Evolutionary conservation across 2,888 invertebrate genomes (phyloP), one percentile per base, ranked within the genome.

Genomic region (Charanyca ferruginea): DNA sequence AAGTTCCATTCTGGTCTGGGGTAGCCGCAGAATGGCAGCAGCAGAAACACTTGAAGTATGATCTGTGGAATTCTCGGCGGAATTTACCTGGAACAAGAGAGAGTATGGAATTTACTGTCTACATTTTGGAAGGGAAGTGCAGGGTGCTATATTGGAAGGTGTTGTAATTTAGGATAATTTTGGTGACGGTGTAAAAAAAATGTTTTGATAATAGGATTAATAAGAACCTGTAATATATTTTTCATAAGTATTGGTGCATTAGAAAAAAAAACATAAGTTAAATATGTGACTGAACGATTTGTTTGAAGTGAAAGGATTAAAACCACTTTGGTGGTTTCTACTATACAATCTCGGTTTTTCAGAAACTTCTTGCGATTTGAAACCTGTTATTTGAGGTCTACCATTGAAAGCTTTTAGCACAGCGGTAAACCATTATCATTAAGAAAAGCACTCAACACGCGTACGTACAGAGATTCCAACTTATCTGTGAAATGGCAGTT

Each of bases 41-140:
- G 83, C 96, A 96, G 74, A 96, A 91, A 75, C 97, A 97, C 84
- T 96, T 96, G 89, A 96, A 97, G 90, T 97, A 96, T 1, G 97
- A 97, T 77, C 97, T 96, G 80, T 96, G 96, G 89, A 97, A 97
- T 87, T 97, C 97, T 74, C 97, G 96, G 9, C 97, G 96, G 89
- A 97, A 97, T 94, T 97, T 97, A 66, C 97, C 97, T 97, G 96
- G 9, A 96, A 96, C 93, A 94, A 91, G 80, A 28, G 73, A 84
- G 48, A 83, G 45, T 28, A n/a, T 57, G 65, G 73, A 79, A 45
- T 67, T 73, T 61, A 69, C 64, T 67, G 64, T 0, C 8, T 60
- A 49, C 45, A 60, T 66, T 44, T 42, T 48, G 6, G 8, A 23
- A 1, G 48, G 25, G 22, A 6, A 0, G 65, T 73, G 81, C 74